A percentile compares a stretch with the other conserved stretches of the same genome.
phyloP scores from a whole-genome alignment of 2,113 vertebrate species.

The Rousettus leschenaultii region DNA sequence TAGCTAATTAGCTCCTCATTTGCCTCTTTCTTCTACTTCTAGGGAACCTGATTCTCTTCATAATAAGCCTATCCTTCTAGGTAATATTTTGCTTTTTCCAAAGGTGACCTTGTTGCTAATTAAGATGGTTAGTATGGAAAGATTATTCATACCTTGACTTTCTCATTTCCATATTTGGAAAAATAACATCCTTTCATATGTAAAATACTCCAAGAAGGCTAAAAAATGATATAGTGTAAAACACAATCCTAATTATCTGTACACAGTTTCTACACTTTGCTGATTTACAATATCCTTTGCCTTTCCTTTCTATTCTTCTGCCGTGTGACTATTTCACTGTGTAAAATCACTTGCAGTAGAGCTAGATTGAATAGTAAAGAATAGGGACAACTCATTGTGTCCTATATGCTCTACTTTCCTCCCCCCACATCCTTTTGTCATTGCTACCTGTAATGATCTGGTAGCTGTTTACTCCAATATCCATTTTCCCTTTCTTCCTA shows the following conservation, averaged over 20 bases:
- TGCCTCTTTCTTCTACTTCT: background rate
- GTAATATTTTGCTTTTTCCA: slow-evolving; percentile 35
- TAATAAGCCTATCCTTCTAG: slow-evolving; percentile 46
- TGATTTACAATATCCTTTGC: slow-evolving; percentile 33
- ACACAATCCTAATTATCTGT: slow-evolving; percentile 50
- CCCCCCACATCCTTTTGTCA: background rate
- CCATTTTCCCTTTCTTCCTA: background rate
- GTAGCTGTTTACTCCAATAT: background rate
- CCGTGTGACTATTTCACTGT: background rate
- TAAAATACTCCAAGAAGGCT: slow-evolving; percentile 49
- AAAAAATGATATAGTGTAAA: slow-evolving; percentile 21
- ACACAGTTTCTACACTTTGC: background rate
- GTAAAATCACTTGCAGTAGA: background rate
- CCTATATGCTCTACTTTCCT: background rate
- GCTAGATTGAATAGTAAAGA: background rate
- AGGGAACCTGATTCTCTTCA: slow-evolving; percentile 34
- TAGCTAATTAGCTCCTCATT: slow-evolving; percentile 42
- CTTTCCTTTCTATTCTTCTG: background rate
- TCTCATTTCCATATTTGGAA: slow-evolving; percentile 46
- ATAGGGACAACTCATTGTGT: background rate
- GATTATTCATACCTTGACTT: slow-evolving; percentile 58
- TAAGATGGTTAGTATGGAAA: slow-evolving; percentile 49
- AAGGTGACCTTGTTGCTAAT: slow-evolving; percentile 64
- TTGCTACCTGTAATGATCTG: background rate
- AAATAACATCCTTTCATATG: slow-evolving; percentile 60